phyloP scores from a whole-genome alignment of 2,888 invertebrate genomes.

The Harmothoe impar region DNA sequence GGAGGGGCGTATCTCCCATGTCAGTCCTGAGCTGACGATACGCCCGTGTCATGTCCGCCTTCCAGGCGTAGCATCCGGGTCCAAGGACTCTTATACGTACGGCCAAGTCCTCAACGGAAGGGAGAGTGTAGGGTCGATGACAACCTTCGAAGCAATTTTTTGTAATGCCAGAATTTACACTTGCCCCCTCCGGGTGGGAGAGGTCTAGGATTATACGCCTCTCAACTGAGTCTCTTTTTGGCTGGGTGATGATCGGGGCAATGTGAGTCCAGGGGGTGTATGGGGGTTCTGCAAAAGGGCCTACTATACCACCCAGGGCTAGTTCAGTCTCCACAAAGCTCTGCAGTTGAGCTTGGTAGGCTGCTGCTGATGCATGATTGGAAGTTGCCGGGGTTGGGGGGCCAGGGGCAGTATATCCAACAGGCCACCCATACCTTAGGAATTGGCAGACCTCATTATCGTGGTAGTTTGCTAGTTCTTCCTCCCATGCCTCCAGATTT shows the following conservation, averaged over 20 bases:
- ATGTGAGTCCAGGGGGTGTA: not conserved
- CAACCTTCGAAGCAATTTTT: no score
- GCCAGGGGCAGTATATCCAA: not conserved
- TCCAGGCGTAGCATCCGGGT: no score
- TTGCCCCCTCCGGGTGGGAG: no score
- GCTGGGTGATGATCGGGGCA: not conserved
- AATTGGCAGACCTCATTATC: not conserved
- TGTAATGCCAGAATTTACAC: no score
- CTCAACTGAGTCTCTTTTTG: no score
- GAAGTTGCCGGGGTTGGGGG: not conserved
- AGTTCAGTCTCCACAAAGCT: not conserved
- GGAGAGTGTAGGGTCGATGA: no score
- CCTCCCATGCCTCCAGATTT: not conserved
- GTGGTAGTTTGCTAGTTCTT: not conserved
- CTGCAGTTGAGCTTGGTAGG: not conserved
- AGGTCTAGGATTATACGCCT: no score
- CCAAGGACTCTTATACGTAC: no score
- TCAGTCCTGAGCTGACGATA: no score
- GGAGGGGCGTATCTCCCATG: no score
- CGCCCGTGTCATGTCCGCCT: no score
- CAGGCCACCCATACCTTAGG: not conserved
- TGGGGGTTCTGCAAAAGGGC: not conserved
- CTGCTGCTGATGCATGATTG: not conserved
- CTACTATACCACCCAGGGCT: not conserved
- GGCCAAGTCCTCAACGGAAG: no score